Percentiles rank a stretch among this genome's conserved stretches.
Evolutionary conservation across 64 coral and sea anemone genomes (phyloP).

Genomic region (Pocillopora verrucosa): DNA sequence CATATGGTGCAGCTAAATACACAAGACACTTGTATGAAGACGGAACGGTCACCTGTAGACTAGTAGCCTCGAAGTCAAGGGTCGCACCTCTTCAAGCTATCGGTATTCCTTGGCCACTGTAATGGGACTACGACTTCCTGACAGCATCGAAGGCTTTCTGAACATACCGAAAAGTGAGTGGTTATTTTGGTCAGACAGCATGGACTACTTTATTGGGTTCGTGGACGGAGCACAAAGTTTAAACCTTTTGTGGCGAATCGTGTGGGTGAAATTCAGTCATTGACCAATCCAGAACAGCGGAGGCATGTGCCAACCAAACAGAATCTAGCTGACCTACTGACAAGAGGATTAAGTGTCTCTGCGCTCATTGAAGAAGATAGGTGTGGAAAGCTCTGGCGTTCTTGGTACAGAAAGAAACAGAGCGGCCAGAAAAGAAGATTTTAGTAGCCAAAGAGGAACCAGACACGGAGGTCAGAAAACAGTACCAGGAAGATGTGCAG

Average conservation of each 20-base stretch:
- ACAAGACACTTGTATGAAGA: not conserved
- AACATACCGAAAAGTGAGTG: not conserved
- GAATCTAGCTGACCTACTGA: conserved; percentile 55
- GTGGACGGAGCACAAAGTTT: not conserved
- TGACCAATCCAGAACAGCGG: conserved; percentile 49
- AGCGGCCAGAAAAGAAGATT: conserved; percentile 23
- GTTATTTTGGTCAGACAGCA: conserved; percentile 9
- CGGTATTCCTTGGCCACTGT: conserved; percentile 7
- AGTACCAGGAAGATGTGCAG: not conserved
- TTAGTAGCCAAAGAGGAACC: not conserved
- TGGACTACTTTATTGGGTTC: not conserved
- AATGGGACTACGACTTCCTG: conserved; percentile 19
- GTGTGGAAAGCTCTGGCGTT: conserved; percentile 54
- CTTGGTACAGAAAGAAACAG: conserved; percentile 7
- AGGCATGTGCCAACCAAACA: conserved; percentile 30
- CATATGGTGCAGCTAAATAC: conserved; percentile 42
- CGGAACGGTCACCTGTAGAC: not conserved
- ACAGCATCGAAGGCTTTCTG: conserved; percentile 30
- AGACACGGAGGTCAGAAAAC: conserved; percentile 14
- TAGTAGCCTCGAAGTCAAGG: conserved; percentile 18
- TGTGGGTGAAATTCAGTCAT: conserved; percentile 52
- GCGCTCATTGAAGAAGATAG: conserved; percentile 18
- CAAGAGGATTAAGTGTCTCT: conserved; percentile 15
- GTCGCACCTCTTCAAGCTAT: conserved; percentile 28
- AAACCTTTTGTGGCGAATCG: conserved; percentile 6